These are phyloP conservation scores for Antechinus stuartii DNA, from an alignment of 2,113 vertebrate species.

Conservation along the genomic window DNA sequence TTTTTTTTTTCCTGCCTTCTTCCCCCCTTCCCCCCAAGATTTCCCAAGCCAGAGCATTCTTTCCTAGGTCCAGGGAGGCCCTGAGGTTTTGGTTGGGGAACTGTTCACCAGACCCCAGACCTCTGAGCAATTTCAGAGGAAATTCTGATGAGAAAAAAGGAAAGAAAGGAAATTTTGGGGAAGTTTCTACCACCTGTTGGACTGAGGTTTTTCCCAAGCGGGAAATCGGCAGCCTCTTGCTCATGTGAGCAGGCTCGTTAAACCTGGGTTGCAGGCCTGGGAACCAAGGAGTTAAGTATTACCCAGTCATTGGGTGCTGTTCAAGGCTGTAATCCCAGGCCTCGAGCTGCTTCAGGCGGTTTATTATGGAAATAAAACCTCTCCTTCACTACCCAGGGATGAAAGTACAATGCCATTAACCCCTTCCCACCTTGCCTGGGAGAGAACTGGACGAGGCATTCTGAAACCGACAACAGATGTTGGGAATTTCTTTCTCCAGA, in stretches of 20 bases:
- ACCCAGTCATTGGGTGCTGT: background rate
- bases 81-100: background rate
- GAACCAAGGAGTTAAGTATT: slow-evolving; percentile 7
- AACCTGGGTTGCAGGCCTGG: background rate
- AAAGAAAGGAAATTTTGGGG: background rate
- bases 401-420: slow-evolving; percentile 1
- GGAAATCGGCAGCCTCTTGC: background rate
- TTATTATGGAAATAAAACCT: slow-evolving; percentile 8
- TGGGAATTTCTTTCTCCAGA: background rate
- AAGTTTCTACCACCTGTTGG: background rate
- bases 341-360: background rate
- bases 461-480: background rate
- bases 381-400: background rate
- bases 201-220: background rate
- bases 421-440: background rate
- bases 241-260: background rate
- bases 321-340: slow-evolving; percentile 5
- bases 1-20: background rate
- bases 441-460: background rate
- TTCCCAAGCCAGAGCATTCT: background rate
- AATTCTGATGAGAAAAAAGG: background rate
- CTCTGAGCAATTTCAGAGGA: background rate
- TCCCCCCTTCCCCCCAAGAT: background rate
- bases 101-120: background rate
- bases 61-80: background rate